Conservation (phyloP, 2,113 vertebrate genomes). For the Calyptommatus sinebrachiatus region DNA sequence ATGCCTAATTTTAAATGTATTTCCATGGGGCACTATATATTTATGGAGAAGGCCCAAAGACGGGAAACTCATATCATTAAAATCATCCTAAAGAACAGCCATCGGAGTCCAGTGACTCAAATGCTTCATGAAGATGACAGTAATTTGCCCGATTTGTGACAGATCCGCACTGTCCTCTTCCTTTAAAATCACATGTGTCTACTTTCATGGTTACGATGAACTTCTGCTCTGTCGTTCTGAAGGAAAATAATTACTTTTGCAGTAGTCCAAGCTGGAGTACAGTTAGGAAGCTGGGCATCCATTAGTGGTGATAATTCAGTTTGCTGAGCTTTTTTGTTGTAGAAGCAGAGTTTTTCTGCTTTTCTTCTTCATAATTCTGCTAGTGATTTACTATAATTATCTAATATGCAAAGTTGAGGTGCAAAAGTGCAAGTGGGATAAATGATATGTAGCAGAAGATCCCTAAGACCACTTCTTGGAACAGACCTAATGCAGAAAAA, state of each 20-base stretch:
- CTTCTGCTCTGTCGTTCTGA: slow-evolving; percentile 40
- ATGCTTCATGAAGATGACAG: background rate
- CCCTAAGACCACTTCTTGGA: too few species aligned
- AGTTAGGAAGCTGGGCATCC: slow-evolving; percentile 38
- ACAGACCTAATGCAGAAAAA: too few species aligned
- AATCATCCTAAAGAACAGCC: background rate
- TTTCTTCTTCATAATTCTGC: slow-evolving; percentile 34
- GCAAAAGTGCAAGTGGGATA: too few species aligned
- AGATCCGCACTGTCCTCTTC: slow-evolving; percentile 17
- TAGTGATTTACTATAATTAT: too few species aligned
- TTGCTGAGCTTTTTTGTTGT: slow-evolving; percentile 57
- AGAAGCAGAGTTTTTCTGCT: slow-evolving; percentile 52
- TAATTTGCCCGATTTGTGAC: slow-evolving; percentile 18
- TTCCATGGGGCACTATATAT: background rate
- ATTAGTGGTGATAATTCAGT: slow-evolving; percentile 61
- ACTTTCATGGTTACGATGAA: slow-evolving; percentile 7
- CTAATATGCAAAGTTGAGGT: too few species aligned
- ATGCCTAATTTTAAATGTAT: background rate
- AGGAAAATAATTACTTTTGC: slow-evolving; percentile 50
- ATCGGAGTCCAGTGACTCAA: background rate
- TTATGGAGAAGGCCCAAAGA: slow-evolving; percentile 2
- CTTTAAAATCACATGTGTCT: slow-evolving; percentile 23
- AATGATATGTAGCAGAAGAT: too few species aligned
- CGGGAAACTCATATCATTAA: background rate
- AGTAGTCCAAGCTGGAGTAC: slow-evolving; percentile 43